These are phyloP conservation scores for Conger conger DNA, from an alignment of 2,113 vertebrate species.

Conservation along the genomic window DNA sequence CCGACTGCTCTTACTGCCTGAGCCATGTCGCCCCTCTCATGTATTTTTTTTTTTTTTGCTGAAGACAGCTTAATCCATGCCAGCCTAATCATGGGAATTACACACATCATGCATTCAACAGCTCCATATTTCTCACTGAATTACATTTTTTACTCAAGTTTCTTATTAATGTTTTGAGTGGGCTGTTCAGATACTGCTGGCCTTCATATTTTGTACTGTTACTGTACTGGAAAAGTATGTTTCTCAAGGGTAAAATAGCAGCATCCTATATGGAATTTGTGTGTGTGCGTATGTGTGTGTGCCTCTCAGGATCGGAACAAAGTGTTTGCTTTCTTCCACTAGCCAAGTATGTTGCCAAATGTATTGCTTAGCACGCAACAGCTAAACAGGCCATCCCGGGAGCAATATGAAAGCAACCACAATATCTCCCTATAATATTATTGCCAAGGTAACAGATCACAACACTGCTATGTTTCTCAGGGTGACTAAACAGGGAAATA, in stretches of 20 bases:
- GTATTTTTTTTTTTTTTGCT: too few relatives aligned
- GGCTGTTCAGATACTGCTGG: too few relatives aligned
- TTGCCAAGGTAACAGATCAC: neutral
- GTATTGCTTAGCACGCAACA: neutral
- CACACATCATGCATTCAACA: neutral
- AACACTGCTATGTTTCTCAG: neutral
- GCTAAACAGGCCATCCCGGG: neutral
- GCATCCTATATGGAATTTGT: neutral
- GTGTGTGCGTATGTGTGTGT: too few relatives aligned
- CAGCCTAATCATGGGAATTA: neutral
- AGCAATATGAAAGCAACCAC: neutral
- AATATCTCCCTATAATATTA: neutral
- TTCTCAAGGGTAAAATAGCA: neutral
- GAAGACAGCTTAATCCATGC: neutral
- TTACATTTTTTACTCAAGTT: too few relatives aligned
- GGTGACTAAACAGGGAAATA: neutral
- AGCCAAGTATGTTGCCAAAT: neutral
- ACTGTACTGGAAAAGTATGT: neutral
- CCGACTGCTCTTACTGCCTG: too few relatives aligned
- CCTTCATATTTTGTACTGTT: neutral
- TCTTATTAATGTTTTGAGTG: too few relatives aligned
- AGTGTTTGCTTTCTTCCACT: neutral
- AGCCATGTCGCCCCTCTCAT: too few relatives aligned
- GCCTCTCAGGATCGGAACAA: neutral
- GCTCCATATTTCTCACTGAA: neutral